phyloP scores from a whole-genome alignment of 2,797 vertebrate genomes.

The Chromis chromis region DNA sequence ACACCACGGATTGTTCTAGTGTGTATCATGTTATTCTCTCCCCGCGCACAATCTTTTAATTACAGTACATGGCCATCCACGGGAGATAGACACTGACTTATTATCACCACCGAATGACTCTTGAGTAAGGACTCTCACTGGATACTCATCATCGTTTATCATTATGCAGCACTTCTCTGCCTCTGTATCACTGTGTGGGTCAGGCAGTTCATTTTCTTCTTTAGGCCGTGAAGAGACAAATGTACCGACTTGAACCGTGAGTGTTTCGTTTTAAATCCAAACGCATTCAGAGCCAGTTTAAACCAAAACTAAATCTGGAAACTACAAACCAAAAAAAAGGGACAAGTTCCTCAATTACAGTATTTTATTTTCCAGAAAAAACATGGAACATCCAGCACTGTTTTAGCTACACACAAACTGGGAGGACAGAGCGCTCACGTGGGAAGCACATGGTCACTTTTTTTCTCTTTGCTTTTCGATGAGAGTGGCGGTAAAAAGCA shows the following conservation, averaged over 20 bases:
- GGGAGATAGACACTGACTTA: conserved; percentile 54
- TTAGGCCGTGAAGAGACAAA: conserved; percentile 5
- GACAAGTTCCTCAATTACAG: conserved; percentile 14
- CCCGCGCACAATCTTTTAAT: conserved; percentile 62
- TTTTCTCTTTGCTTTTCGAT: conserved; percentile 5
- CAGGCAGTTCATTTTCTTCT: conserved; percentile 23
- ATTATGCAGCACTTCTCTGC: conserved; percentile 15
- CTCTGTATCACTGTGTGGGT: conserved; percentile 25
- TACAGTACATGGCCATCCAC: conserved; percentile 33
- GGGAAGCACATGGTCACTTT: conserved; percentile 28
- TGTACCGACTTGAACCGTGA: background rate
- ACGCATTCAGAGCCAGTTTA: background rate
- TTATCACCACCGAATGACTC: conserved; percentile 49
- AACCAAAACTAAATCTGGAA: conserved; percentile 7
- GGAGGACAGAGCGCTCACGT: background rate
- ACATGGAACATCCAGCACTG: background rate
- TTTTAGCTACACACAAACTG: conserved; percentile 11
- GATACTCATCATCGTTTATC: conserved; percentile 40
- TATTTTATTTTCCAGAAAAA: conserved; percentile 1
- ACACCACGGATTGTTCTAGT: conserved; percentile 49
- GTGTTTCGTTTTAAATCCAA: conserved; percentile 17
- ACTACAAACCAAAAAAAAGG: background rate
- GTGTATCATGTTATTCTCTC: conserved; percentile 51
- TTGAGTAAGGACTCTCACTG: conserved; percentile 54
- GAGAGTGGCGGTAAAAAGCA: background rate